phyloP scores from a whole-genome alignment of 2,888 invertebrate genomes.

The Macropis europaea region DNA sequence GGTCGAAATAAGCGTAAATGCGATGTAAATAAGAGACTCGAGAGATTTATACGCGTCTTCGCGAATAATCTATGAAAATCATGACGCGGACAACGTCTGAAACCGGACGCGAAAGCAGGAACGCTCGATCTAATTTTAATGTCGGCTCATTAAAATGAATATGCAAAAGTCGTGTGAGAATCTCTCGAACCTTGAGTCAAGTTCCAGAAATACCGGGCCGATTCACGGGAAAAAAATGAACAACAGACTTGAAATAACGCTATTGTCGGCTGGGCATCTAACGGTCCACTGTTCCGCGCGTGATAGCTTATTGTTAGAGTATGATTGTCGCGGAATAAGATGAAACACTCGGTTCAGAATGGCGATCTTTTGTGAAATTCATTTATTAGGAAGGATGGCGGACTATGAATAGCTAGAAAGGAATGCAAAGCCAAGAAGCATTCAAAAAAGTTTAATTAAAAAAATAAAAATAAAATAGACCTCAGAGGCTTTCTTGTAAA shows the following conservation, averaged over 20 bases:
- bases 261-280: no score
- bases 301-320: no score
- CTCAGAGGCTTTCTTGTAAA: no score
- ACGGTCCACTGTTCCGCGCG: no score
- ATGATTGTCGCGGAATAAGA: no score
- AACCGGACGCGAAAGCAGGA: slow-evolving; percentile 28
- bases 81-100: slow-evolving; percentile 16
- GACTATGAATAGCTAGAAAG: no score
- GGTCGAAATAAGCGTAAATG: slow-evolving; percentile 15
- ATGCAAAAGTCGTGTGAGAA: slow-evolving; percentile 16
- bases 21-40: not conserved
- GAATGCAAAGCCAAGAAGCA: no score
- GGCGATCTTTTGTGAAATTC: no score
- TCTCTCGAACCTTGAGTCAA: slow-evolving; percentile 36
- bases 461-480: no score
- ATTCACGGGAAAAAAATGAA: slow-evolving; percentile 24
- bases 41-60: not conserved
- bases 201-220: slow-evolving; percentile 44
- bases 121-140: slow-evolving; percentile 47
- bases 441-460: no score
- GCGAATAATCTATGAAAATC: not conserved
- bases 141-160: slow-evolving; percentile 23
- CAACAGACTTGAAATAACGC: slow-evolving; percentile 4
- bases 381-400: no score
- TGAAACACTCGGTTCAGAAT: no score